These are phyloP conservation scores for Pristionchus mayeri DNA, from an alignment of 2,888 invertebrate genomes.

Conservation along the genomic window DNA sequence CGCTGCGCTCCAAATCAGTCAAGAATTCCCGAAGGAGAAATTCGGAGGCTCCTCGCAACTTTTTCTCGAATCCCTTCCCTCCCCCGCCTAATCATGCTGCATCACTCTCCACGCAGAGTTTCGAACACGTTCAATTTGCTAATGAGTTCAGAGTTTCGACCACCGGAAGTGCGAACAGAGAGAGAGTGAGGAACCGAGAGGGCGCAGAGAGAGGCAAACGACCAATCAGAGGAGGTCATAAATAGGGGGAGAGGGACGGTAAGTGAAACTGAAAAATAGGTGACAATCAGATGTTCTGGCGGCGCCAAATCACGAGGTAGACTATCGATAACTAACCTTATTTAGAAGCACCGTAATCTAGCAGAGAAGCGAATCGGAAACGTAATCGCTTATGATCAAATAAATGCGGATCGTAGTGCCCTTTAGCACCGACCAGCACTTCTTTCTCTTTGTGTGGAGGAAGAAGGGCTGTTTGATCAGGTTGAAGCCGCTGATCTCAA, in stretches of 20 bases:
- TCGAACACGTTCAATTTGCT: neutral
- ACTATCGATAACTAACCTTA: neutral
- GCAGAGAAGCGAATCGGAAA: neutral
- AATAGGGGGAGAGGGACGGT: neutral
- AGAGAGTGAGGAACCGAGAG: neutral
- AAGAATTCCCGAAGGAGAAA: neutral
- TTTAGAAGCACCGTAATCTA: neutral
- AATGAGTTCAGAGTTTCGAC: constrained; percentile 42
- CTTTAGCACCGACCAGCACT: constrained; percentile 41
- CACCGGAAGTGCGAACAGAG: constrained; percentile 13
- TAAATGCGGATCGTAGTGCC: neutral
- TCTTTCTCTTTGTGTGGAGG: neutral
- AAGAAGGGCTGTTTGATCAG: constrained; percentile 29
- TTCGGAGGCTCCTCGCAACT: constrained; percentile 23
- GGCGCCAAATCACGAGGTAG: neutral
- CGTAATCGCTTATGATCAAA: neutral
- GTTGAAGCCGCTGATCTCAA: neutral
- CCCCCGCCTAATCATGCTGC: neutral
- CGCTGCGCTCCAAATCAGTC: neutral
- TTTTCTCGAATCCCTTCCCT: neutral
- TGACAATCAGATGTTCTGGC: constrained; percentile 2
- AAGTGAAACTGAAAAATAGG: constrained; percentile 18
- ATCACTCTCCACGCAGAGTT: neutral
- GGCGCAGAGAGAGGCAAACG: neutral
- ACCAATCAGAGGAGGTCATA: neutral